Evolutionary conservation across 1,140 invertebrate genomes (phyloP).

Genomic region (Pachypeltis micranthus): DNA sequence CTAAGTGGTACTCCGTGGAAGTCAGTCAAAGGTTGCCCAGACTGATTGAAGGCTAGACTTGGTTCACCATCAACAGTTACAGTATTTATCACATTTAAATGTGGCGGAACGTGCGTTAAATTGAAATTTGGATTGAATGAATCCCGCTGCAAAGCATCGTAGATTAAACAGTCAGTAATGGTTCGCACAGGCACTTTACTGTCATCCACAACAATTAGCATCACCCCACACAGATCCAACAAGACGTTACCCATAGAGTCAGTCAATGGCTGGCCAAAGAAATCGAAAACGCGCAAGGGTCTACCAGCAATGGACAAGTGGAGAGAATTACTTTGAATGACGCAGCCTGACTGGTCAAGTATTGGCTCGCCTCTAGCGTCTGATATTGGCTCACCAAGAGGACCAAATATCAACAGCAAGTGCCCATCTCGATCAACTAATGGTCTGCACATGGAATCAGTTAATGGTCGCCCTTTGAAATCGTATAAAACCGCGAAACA

Average conservation of each 20-base stretch:
- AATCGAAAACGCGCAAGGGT: neutral
- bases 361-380: neutral
- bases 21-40: slow-evolving; percentile 9
- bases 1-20: neutral
- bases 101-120: neutral
- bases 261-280: neutral
- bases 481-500: slow-evolving; percentile 2
- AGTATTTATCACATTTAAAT: neutral
- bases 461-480: neutral
- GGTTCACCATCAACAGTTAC: neutral
- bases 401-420: neutral
- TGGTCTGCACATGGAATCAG: neutral
- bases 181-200: neutral
- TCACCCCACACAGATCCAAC: slow-evolving; percentile 5
- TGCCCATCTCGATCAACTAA: slow-evolving; percentile 4
- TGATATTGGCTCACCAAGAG: neutral
- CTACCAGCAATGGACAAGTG: neutral
- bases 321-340: neutral
- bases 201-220: neutral
- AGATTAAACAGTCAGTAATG: neutral
- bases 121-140: neutral
- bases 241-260: neutral
- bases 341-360: neutral
- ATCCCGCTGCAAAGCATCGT: neutral
- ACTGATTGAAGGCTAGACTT: neutral